These are phyloP conservation scores for Cotesia typhae DNA, from an alignment of 1,140 invertebrate species.

Conservation along the genomic window DNA sequence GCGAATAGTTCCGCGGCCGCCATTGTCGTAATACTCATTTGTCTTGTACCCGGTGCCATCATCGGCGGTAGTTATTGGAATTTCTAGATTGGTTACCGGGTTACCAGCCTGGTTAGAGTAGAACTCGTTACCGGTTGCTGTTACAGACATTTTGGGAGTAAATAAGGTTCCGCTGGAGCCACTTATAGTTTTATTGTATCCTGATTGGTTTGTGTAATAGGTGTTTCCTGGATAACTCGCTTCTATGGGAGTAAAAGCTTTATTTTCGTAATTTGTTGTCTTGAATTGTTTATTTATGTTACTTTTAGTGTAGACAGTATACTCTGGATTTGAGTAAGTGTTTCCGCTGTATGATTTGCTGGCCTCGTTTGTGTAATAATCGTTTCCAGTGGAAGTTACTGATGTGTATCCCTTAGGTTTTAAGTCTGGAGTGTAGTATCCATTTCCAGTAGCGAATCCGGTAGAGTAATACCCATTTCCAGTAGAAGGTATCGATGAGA, in stretches of 20 bases:
- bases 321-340: too few species aligned
- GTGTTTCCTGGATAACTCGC: background rate
- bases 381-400: too few species aligned
- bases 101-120: slow-evolving; percentile 28
- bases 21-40: slow-evolving; percentile 54
- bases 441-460: too few species aligned
- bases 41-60: slow-evolving; percentile 45
- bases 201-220: slow-evolving; percentile 14
- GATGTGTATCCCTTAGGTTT: too few species aligned
- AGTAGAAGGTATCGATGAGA: background rate
- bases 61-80: background rate
- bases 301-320: background rate
- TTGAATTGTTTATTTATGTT: too few species aligned
- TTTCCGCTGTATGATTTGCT: too few species aligned
- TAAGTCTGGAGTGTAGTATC: too few species aligned
- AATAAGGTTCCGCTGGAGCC: background rate
- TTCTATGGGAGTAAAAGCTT: background rate
- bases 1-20: slow-evolving; percentile 48
- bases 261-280: too few species aligned
- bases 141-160: slow-evolving; percentile 13
- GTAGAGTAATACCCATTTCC: too few species aligned
- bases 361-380: too few species aligned
- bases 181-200: slow-evolving; percentile 10
- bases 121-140: slow-evolving; percentile 10
- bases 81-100: background rate